Base-by-base conservation (phyloP, 2,888 invertebrate genomes). In the Nemoura dubitans region DNA sequence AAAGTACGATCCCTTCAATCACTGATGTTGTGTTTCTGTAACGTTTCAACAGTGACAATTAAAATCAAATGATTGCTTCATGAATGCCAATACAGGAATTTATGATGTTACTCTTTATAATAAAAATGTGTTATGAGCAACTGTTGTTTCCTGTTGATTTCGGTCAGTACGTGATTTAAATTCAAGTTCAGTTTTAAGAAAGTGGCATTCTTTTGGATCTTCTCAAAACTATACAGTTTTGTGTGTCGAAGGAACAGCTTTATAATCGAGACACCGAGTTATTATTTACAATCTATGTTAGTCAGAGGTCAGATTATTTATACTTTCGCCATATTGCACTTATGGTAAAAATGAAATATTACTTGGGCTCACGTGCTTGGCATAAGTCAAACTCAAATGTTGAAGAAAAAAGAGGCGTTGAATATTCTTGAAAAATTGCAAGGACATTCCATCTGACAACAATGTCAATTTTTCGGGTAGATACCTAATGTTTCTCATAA, bases 11-110 rank as follows among this genome's bases (percentile, higher is more conserved):
- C 10, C 28, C 28, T 78, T 27, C 78, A 26, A 78, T 78, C 78
- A n/a, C 59, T 59, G 2, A 78, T 28, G 78, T 26, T 59, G 78
- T 78, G 28, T 27, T 78, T 78, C 59, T 78, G 28, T 78, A 27
- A 26, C 78, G n/a, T 78, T 78, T 78, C 78, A 78, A 21, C 27
- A 78, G 78, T 78, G 78, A 78, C 78, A 78, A 78, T 78, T 78
- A 78, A 10, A 78, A 59, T 10, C 59, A 21, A 21, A 21, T 21
- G 59, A 59, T 59, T 59, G 59, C 59, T 59, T 59, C 59, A 21
- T 10, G 21, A 59, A 59, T 59, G 59, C 59, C 59, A 59, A 59
- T 59, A 21, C 6, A 59, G 14, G 59, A 59, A 59, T 59, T 59
- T 59, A 59, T 59, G 59, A 21, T 59, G 59, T 10, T 59, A 59